A percentile compares a stretch with the other conserved stretches of the same genome.
Conservation (phyloP, 2,113 vertebrate genomes). For the Glaucomys volans region DNA sequence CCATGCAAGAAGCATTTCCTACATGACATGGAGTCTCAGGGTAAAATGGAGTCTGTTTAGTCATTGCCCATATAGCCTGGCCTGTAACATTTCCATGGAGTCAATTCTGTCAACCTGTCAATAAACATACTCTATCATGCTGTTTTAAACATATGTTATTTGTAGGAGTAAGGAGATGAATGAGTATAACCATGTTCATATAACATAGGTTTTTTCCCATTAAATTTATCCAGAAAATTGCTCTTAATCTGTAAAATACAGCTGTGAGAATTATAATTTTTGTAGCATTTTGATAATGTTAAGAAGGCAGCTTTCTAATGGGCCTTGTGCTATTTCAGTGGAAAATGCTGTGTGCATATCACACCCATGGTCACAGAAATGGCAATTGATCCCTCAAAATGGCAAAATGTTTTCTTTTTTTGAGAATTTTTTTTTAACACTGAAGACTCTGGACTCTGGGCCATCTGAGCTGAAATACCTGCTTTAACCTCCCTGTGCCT, state of each 20-base stretch:
- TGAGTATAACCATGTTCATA: background rate
- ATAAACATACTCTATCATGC: background rate
- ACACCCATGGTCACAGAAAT: background rate
- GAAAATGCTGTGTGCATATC: background rate
- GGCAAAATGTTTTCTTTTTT: background rate
- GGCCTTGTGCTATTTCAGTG: background rate
- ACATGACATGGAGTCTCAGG: too few species aligned
- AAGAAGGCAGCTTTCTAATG: background rate
- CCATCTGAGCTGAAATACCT: background rate
- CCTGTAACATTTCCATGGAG: too few species aligned
- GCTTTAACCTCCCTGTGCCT: too few species aligned
- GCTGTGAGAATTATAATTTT: conserved; percentile 15
- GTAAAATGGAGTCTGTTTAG: too few species aligned
- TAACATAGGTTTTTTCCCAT: background rate
- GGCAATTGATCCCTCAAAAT: background rate
- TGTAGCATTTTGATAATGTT: background rate
- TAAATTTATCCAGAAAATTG: conserved; percentile 32
- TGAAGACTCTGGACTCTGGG: background rate
- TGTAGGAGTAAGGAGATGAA: background rate
- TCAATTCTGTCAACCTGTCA: too few species aligned
- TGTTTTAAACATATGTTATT: background rate
- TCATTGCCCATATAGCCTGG: too few species aligned
- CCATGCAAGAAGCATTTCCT: too few species aligned
- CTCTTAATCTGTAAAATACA: background rate
- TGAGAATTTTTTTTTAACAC: conserved; percentile 21